These are phyloP conservation scores for Catagonus wagneri DNA, from an alignment of 2,113 vertebrate species.

Conservation along the genomic window DNA sequence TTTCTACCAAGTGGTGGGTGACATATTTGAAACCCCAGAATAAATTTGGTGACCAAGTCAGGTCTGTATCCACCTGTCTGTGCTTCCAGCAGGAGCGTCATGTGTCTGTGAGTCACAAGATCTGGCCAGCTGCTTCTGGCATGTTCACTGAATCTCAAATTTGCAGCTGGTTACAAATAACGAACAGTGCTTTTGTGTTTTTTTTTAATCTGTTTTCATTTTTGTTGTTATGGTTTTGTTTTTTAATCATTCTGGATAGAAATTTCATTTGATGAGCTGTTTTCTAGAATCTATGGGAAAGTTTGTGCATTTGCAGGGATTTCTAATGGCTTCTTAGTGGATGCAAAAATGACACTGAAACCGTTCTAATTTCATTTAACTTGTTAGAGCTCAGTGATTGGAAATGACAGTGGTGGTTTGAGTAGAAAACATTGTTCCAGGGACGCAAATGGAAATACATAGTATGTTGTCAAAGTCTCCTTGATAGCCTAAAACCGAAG, in stretches of 20 bases:
- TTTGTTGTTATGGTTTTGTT: background rate
- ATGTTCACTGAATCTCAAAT: background rate
- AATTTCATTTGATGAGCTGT: background rate
- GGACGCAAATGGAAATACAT: background rate
- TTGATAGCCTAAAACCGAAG: background rate
- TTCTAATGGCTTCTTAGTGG: background rate
- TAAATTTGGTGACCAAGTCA: background rate
- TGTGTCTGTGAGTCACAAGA: conserved; percentile 28
- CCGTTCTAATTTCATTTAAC: background rate
- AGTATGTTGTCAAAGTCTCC: background rate
- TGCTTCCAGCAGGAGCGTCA: background rate
- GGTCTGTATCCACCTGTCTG: background rate
- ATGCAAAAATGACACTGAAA: background rate
- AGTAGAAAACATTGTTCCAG: background rate
- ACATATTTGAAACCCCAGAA: conserved; percentile 2
- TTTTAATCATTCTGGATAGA: background rate
- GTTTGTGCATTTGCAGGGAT: background rate
- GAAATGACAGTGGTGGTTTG: background rate
- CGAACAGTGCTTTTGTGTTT: background rate
- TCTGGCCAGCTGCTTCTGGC: background rate
- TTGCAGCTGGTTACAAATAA: background rate
- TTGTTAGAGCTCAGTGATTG: background rate
- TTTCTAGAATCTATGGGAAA: background rate
- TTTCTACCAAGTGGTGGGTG: background rate
- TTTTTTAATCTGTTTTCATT: background rate